phyloP scores from a whole-genome alignment of 2,888 invertebrate species.

The Agrochola macilenta region DNA sequence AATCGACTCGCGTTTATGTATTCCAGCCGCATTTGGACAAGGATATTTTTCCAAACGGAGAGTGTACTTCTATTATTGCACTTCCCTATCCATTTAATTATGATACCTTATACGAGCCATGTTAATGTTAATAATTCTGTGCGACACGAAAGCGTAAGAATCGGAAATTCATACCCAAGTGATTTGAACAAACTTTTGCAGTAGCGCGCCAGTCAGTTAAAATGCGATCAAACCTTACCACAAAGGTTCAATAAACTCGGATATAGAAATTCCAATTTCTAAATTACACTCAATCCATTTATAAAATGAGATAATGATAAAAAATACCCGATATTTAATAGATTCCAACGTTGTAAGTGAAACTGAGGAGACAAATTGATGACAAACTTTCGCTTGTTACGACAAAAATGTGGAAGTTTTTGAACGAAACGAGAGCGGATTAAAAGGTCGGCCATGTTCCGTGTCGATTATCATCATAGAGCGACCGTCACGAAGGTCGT shows the following conservation, averaged over 20 bases:
- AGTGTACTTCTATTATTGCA: slow-evolving; percentile 2
- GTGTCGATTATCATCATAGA: slow-evolving; percentile 55
- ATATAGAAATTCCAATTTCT: slow-evolving; percentile 13
- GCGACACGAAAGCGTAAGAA: background rate
- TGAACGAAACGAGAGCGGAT: slow-evolving; percentile 56
- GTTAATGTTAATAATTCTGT: background rate
- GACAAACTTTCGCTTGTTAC: slow-evolving; percentile 54
- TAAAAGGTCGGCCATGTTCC: slow-evolving; percentile 43
- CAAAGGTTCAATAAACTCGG: slow-evolving; percentile 17
- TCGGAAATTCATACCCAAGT: background rate
- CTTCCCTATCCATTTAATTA: background rate
- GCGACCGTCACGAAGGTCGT: slow-evolving; percentile 55
- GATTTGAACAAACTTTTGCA: background rate
- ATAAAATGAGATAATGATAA: slow-evolving; percentile 17
- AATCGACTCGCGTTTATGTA: slow-evolving; percentile 41
- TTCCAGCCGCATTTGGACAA: slow-evolving; percentile 20
- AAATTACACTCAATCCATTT: slow-evolving; percentile 18
- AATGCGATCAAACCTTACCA: background rate
- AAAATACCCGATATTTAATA: slow-evolving; percentile 28
- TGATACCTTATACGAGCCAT: slow-evolving; percentile 2
- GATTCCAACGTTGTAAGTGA: slow-evolving; percentile 22
- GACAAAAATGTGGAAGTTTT: slow-evolving; percentile 41
- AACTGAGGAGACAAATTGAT: slow-evolving; percentile 41
- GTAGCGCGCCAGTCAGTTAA: background rate
- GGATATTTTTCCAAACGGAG: slow-evolving; percentile 25